Evolutionary conservation across 2,113 vertebrate species (phyloP).

Genomic region (Smithornis capensis): DNA sequence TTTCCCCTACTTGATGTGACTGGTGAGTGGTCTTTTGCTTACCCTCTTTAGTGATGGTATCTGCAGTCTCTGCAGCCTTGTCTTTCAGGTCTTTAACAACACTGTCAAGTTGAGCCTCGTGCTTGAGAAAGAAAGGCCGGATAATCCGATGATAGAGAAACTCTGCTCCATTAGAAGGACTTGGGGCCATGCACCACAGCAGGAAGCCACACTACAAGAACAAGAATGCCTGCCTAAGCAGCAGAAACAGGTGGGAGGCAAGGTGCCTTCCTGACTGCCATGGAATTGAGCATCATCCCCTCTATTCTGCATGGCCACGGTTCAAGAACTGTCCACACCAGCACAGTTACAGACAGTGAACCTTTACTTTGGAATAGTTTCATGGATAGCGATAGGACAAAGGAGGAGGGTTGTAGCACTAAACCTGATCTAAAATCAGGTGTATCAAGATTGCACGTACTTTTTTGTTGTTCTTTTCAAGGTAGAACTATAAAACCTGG

Average conservation of each 20-base stretch:
- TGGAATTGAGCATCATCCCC: background rate
- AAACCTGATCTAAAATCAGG: background rate
- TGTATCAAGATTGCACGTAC: background rate
- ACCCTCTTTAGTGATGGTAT: constrained; percentile 91
- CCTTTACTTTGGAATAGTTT: background rate
- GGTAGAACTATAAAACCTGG: background rate
- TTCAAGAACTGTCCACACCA: rapidly evolving
- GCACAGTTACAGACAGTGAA: background rate
- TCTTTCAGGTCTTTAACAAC: constrained; percentile 87
- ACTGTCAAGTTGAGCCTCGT: constrained; percentile 82
- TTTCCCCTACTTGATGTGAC: background rate
- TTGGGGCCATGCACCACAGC: constrained; percentile 96
- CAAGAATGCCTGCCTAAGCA: background rate
- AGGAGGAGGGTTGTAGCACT: background rate
- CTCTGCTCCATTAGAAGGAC: constrained; percentile 86
- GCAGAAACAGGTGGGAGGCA: background rate
- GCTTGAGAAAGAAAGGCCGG: constrained; percentile 91
- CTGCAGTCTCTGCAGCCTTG: constrained; percentile 89
- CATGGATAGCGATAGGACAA: background rate
- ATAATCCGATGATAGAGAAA: constrained; percentile 87
- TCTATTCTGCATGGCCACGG: background rate
- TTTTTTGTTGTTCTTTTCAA: background rate
- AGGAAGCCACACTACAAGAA: constrained; percentile 86
- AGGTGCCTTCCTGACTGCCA: background rate
- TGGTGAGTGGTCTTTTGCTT: background rate